Conservation (phyloP, 2,888 invertebrate species). For the Heliconius hortense region DNA sequence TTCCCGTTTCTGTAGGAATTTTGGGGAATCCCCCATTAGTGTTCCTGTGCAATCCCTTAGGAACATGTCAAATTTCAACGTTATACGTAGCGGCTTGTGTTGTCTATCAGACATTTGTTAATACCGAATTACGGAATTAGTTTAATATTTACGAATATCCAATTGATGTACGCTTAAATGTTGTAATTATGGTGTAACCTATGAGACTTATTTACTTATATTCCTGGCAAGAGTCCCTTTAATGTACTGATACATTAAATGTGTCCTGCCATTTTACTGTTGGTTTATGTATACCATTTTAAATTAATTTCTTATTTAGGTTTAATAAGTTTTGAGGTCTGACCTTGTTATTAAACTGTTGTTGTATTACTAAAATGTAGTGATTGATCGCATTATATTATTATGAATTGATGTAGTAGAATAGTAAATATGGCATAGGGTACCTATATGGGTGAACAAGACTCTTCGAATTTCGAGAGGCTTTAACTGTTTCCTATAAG, state of each 20-base stretch:
- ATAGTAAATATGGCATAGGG: conserved; percentile 8
- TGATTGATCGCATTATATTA: neutral
- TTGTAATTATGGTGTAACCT: conserved; percentile 17
- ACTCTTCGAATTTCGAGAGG: conserved; percentile 9
- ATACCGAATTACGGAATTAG: neutral
- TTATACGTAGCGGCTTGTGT: neutral
- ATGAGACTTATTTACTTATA: conserved; percentile 23
- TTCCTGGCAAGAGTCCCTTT: conserved; percentile 7
- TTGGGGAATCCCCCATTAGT: neutral
- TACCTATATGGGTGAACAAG: neutral
- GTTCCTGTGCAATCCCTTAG: neutral
- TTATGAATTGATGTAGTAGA: conserved; percentile 6
- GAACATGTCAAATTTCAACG: neutral
- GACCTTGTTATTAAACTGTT: conserved; percentile 6
- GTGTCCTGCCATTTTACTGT: conserved; percentile 5
- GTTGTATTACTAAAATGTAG: neutral
- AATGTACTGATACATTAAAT: conserved; percentile 6
- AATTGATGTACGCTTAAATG: conserved; percentile 3
- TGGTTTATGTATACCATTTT: no score
- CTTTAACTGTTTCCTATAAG: conserved; percentile 17
- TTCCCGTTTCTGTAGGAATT: neutral
- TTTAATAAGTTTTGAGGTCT: neutral
- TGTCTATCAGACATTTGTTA: neutral
- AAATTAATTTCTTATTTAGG: neutral
- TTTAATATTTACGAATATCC: neutral